Conservation (phyloP, 1,140 invertebrate species). For the Penaeus chinensis region DNA sequence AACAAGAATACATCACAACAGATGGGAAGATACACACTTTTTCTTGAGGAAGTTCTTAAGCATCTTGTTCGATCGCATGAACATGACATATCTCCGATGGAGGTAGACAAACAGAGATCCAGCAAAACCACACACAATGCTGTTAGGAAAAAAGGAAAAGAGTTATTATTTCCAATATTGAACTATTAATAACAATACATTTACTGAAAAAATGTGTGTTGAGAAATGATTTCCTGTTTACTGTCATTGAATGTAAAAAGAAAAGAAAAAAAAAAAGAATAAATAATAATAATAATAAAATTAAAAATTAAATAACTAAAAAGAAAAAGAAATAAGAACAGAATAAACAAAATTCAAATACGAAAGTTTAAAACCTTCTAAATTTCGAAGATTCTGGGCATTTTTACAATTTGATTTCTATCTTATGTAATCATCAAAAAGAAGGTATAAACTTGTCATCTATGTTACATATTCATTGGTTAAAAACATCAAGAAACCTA, state of each 20-base stretch:
- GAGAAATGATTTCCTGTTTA: no score
- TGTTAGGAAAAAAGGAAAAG: constrained; percentile 66
- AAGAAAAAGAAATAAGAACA: no score
- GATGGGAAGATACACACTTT: constrained; percentile 76
- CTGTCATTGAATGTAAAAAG: neutral
- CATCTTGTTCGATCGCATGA: constrained; percentile 92
- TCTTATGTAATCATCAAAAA: no score
- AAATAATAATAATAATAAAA: neutral
- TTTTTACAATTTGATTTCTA: no score
- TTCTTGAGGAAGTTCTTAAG: constrained; percentile 95
- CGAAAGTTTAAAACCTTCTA: no score
- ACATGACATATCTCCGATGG: constrained; percentile 93
- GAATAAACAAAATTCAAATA: no score
- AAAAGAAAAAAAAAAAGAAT: neutral
- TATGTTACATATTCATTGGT: neutral
- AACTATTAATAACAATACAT: neutral
- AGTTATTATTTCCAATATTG: neutral
- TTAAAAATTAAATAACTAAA: no score
- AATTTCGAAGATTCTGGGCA: no score
- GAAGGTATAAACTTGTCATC: no score
- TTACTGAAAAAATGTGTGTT: neutral
- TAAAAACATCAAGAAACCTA: neutral
- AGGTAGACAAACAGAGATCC: constrained; percentile 94
- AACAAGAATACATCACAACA: neutral
- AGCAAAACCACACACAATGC: constrained; percentile 85